Percentiles rank a stretch among this genome's conserved stretches.
phyloP scores from a whole-genome alignment of 2,797 vertebrate genomes.

The Pipistrellus pygmaeus region DNA sequence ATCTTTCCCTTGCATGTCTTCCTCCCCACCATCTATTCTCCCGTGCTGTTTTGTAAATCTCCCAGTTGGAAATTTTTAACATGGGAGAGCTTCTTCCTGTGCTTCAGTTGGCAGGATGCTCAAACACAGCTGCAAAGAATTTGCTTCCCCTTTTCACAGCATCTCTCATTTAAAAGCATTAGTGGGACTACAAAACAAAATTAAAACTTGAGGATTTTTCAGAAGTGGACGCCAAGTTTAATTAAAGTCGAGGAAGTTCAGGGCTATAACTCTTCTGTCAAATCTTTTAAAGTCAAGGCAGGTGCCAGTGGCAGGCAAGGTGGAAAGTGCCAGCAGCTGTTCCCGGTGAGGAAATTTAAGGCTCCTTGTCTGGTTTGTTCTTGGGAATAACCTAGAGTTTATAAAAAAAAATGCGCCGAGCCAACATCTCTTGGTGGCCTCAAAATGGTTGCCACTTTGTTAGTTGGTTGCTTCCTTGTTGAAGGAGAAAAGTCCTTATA shows the following conservation, averaged over 20 bases:
- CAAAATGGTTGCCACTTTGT: background rate
- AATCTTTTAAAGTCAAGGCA: conserved; percentile 81
- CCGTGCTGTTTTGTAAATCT: conserved; percentile 65
- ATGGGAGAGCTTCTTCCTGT: conserved; percentile 69
- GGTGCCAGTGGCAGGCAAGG: conserved; percentile 83
- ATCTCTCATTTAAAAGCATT: conserved; percentile 81
- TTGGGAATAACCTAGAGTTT: conserved; percentile 79
- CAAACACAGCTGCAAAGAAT: conserved; percentile 75
- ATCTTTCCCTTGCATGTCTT: conserved; percentile 52
- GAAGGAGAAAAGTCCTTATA: conserved; percentile 69
- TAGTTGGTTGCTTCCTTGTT: conserved; percentile 80
- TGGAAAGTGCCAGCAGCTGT: conserved; percentile 83
- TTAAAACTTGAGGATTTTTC: conserved; percentile 83
- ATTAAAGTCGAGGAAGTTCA: conserved; percentile 87
- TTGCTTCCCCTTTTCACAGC: conserved; percentile 78
- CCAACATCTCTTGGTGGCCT: conserved; percentile 79
- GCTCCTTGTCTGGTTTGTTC: conserved; percentile 82
- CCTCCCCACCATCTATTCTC: conserved; percentile 53
- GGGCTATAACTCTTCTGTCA: conserved; percentile 81
- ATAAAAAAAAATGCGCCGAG: conserved; percentile 81
- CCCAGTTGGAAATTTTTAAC: conserved; percentile 74
- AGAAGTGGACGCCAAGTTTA: conserved; percentile 85
- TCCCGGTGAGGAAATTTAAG: conserved; percentile 80
- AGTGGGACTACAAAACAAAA: conserved; percentile 84
- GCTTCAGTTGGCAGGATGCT: conserved; percentile 82